phyloP scores from a whole-genome alignment of 2,113 vertebrate species.

The Cricetomys ansorgei region DNA sequence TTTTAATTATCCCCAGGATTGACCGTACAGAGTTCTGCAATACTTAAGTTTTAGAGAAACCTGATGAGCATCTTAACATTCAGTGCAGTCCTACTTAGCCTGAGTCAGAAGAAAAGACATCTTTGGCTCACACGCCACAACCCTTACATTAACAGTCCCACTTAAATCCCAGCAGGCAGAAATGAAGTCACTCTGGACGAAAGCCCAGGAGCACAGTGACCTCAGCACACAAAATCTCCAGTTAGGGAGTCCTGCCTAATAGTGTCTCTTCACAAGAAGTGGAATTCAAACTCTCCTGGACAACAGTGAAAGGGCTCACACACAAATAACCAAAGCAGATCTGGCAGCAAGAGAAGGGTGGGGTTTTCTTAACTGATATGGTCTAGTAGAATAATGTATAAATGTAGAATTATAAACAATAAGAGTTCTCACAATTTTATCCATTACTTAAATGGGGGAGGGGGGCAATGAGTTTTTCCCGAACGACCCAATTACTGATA shows the following conservation, averaged over 20 bases:
- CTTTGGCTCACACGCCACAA: constrained; percentile 74
- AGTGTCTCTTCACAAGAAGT: constrained; percentile 62
- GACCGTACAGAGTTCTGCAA: constrained; percentile 69
- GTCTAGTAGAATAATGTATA: constrained; percentile 51
- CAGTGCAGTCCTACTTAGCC: constrained; percentile 75
- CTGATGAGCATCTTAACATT: constrained; percentile 71
- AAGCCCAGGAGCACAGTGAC: constrained; percentile 84
- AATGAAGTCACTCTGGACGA: constrained; percentile 85
- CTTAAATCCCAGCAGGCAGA: constrained; percentile 83
- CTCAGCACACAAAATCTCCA: constrained; percentile 81
- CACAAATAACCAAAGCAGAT: neutral
- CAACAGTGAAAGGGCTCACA: neutral
- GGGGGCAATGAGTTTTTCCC: neutral
- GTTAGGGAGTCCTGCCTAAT: constrained; percentile 70
- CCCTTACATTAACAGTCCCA: constrained; percentile 79
- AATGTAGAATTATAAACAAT: constrained; percentile 23
- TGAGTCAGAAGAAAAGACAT: constrained; percentile 73
- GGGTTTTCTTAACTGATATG: constrained; percentile 37
- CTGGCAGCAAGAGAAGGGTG: neutral
- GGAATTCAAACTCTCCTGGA: constrained; percentile 30
- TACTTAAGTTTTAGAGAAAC: constrained; percentile 76
- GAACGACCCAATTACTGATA: constrained; percentile 33
- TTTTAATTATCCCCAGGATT: constrained; percentile 82
- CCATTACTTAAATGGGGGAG: neutral
- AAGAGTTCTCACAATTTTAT: constrained; percentile 47